Percentiles rank a stretch among this genome's conserved stretches.
Conservation (phyloP, 37 sponge, comb jelly and placozoan species). For the Crambe crambe region DNA sequence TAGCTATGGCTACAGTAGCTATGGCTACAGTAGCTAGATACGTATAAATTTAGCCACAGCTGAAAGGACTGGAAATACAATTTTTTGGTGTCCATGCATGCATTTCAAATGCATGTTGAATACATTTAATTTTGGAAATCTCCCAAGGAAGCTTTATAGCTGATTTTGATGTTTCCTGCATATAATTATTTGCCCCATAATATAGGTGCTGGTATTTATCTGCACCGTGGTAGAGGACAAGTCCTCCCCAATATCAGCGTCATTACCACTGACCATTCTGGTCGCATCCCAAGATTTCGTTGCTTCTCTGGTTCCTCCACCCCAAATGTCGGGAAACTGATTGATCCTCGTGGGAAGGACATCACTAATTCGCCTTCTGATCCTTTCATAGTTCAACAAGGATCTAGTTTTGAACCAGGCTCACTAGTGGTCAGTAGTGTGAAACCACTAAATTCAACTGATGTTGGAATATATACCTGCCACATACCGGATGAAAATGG, state of each 20-base stretch:
- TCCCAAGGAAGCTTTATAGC: no score
- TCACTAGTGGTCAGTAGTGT: neutral
- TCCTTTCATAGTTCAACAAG: neutral
- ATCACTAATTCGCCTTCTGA: neutral
- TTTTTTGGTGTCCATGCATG: no score
- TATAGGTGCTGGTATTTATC: slow-evolving; percentile 4
- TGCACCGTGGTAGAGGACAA: neutral
- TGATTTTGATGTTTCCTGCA: neutral
- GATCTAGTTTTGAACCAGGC: neutral
- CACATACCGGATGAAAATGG: slow-evolving; percentile 10
- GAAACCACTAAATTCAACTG: neutral
- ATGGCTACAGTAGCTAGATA: no score
- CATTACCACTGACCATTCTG: neutral
- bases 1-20: no score
- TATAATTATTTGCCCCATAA: neutral
- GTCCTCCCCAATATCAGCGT: neutral
- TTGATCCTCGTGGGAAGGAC: neutral
- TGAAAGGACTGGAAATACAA: no score
- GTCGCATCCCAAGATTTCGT: neutral
- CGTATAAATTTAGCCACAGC: no score
- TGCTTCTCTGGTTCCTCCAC: neutral
- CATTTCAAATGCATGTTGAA: no score
- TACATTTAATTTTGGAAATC: no score
- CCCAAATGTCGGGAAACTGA: neutral
- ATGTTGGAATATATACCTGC: slow-evolving; percentile 3